Percentiles rank a stretch among this genome's conserved stretches.
Evolutionary conservation across 2,113 vertebrate species (phyloP).

Genomic region (Brienomyrus longianalis): DNA sequence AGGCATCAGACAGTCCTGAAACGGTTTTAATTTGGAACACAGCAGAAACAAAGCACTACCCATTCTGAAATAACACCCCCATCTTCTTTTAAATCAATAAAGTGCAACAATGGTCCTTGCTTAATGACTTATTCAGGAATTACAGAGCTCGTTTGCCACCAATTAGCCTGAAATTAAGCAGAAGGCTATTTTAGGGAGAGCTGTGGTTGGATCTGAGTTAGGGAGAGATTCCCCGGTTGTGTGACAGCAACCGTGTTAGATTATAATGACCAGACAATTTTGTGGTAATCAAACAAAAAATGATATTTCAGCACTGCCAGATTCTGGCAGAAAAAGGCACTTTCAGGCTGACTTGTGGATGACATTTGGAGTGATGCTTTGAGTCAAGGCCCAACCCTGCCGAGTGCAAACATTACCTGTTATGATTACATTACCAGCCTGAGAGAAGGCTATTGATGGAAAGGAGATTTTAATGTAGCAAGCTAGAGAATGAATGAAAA

Average conservation of each 20-base stretch:
- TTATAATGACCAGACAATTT: background rate
- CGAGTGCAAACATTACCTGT: background rate
- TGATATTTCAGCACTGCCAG: background rate
- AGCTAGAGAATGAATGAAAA: background rate
- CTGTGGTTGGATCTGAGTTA: background rate
- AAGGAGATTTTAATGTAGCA: background rate
- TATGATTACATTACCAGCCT: background rate
- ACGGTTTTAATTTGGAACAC: constrained; percentile 16
- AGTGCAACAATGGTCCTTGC: background rate
- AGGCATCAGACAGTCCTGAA: background rate
- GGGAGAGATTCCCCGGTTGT: background rate
- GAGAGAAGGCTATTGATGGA: background rate
- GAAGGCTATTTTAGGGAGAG: constrained; percentile 7
- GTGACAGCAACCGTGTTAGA: background rate
- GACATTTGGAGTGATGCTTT: background rate
- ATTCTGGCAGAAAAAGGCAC: background rate
- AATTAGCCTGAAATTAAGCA: constrained; percentile 14
- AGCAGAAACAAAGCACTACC: background rate
- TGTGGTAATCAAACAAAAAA: constrained; percentile 4
- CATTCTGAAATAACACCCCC: background rate
- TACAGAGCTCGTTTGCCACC: constrained; percentile 5
- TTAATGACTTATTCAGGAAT: constrained; percentile 13
- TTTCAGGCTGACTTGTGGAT: background rate
- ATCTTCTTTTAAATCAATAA: constrained; percentile 9
- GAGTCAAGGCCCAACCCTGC: background rate